These are phyloP conservation scores for Oophaga sylvatica DNA, from an alignment of 2,797 vertebrate genomes.

Conservation along the genomic window DNA sequence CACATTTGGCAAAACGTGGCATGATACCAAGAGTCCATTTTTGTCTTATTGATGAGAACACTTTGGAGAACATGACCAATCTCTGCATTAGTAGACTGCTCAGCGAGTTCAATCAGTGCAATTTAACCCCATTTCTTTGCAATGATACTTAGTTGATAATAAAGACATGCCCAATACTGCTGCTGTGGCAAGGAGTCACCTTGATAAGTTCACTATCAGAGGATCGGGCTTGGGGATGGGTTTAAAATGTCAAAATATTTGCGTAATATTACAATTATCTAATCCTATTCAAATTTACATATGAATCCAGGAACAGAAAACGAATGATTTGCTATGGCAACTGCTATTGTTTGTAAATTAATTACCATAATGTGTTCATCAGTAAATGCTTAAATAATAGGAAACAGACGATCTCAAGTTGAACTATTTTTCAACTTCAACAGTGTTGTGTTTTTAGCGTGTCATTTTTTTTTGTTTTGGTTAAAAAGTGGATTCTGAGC, in stretches of 20 bases:
- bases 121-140: background rate
- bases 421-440: background rate
- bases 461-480: conserved; percentile 25
- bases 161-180: background rate
- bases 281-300: background rate
- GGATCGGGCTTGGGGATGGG: background rate
- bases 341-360: background rate
- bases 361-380: background rate
- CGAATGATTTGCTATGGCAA: background rate
- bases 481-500: conserved; percentile 10
- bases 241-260: background rate
- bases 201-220: background rate
- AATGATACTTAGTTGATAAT: background rate
- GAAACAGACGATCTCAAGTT: conserved; percentile 1
- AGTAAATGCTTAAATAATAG: conserved; percentile 36
- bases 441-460: conserved; percentile 16
- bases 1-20: too few relatives aligned
- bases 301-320: background rate
- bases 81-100: too few relatives aligned
- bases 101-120: too few relatives aligned
- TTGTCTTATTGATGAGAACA: too few relatives aligned
- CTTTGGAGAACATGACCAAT: too few relatives aligned
- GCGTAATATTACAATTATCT: background rate
- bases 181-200: background rate
- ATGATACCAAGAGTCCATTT: too few relatives aligned